Base-by-base conservation (phyloP, 2,797 vertebrate species). In the Sandelia bainsii region DNA sequence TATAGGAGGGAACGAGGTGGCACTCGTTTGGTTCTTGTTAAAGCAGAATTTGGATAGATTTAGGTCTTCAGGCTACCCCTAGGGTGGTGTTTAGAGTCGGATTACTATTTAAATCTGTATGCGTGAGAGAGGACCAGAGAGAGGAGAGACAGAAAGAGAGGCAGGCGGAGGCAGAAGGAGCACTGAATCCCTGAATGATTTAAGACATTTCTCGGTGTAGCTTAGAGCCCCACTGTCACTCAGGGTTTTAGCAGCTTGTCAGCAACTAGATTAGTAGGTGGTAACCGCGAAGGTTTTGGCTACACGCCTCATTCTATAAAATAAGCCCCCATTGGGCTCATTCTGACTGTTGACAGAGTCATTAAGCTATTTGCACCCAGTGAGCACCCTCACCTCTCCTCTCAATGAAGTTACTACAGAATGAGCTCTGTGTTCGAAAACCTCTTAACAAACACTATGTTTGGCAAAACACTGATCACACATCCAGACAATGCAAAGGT, bases 71-170 rank as follows among this genome's bases (percentile, higher is more conserved):
- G 74, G 75, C 81, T 80, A 23, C 86, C 82, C 88, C 82, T 42
- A 80, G 89, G 85, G 84, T 89, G 87, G 86, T 83, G 92, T 86
- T 85, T 58, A 87, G 86, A 87, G 90, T 92, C 76, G 73, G 89
- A 93, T 93, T 94, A 93, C 91, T 67, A 77, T 91, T n/a, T 91
- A 93, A 90, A 93, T 89, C 88, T 84, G 81, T 53, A 74, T 85
- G 83, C 79, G 49, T 80, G 78, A 75, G 77, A 80, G 67, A 83
- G 42, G 58, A 8, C 0, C 22, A n/a, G 46, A 27, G 49, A 62
- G 5, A 64, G 79, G 63, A 70, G n/a, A n/a, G 25, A 59, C 32
- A 34, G 49, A 72, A 51, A 70, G 46, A 29, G 22, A 58, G 60
- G 58, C n/a, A 37, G 60, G 57, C 34, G 20, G 66, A 64, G 59